These are phyloP conservation scores for Zaprionus obscuricornis DNA, from an alignment of 2,888 invertebrate species.

Conservation along the genomic window DNA sequence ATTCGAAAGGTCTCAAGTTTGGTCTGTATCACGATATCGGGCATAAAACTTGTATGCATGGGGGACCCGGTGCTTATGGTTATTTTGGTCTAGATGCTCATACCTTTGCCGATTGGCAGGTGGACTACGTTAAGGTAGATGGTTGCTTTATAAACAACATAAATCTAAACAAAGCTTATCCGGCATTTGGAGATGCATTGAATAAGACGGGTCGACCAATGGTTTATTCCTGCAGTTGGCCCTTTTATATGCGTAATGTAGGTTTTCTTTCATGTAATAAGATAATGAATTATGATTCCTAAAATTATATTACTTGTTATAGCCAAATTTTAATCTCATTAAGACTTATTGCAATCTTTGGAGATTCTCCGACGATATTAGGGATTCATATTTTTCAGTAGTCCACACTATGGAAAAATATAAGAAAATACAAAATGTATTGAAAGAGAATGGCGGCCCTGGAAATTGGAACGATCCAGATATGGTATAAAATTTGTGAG, in stretches of 20 bases:
- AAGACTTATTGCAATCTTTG: constrained; percentile 86
- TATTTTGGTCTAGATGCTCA: constrained; percentile 87
- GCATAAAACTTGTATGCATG: constrained; percentile 88
- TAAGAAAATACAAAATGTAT: constrained; percentile 85
- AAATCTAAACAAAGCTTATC: constrained; percentile 86
- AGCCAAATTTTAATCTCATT: constrained; percentile 85
- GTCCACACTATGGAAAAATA: constrained; percentile 85
- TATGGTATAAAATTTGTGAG: constrained; percentile 82
- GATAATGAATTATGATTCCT: too few relatives aligned
- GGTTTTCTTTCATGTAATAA: constrained; percentile 14
- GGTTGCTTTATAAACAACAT: constrained; percentile 87
- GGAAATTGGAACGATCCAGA: constrained; percentile 90
- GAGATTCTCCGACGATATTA: constrained; percentile 87
- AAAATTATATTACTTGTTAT: background rate
- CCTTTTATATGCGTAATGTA: constrained; percentile 86
- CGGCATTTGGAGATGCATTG: constrained; percentile 86
- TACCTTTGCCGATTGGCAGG: constrained; percentile 89
- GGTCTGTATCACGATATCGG: constrained; percentile 92
- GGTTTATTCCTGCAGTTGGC: constrained; percentile 91
- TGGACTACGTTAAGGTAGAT: constrained; percentile 91
- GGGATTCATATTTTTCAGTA: constrained; percentile 86
- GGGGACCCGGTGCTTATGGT: constrained; percentile 87
- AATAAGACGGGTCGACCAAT: constrained; percentile 89
- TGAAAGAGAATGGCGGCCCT: constrained; percentile 86
- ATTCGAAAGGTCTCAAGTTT: constrained; percentile 88